A percentile compares a stretch with the other conserved stretches of the same genome.
Conservation (phyloP, 2,888 invertebrate species). For the Nymphalis polychloros region DNA sequence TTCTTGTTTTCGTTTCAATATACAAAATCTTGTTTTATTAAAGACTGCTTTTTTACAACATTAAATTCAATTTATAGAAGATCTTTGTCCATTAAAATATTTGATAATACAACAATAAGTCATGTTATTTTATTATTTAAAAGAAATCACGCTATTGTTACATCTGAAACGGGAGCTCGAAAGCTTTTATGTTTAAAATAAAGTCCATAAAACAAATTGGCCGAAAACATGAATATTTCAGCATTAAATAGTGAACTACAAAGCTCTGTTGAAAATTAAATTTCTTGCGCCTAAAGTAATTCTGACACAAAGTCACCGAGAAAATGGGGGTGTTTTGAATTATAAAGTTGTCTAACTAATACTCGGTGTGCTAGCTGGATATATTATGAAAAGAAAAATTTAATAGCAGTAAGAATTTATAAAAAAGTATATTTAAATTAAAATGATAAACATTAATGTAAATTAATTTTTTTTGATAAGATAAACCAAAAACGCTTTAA, state of each 20-base stretch:
- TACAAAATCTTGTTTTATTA: too few species aligned
- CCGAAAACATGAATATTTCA: conserved; percentile 30
- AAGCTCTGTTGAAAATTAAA: conserved; percentile 43
- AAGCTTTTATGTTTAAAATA: conserved; percentile 12
- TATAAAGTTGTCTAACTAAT: conserved; percentile 44
- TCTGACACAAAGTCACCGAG: conserved; percentile 44
- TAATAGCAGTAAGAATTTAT: not conserved
- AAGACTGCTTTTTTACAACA: too few species aligned
- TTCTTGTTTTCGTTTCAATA: too few species aligned
- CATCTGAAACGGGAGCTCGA: conserved; percentile 5
- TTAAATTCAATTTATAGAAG: too few species aligned
- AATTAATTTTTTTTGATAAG: too few species aligned
- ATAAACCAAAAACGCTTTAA: too few species aligned
- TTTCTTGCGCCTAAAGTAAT: conserved; percentile 41
- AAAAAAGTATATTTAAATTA: not conserved
- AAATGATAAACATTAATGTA: not conserved
- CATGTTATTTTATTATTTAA: conserved; percentile 1
- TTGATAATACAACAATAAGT: not conserved
- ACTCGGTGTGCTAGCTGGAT: conserved; percentile 12
- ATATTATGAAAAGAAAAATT: not conserved
- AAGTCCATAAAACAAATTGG: conserved; percentile 30
- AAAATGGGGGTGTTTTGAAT: conserved; percentile 46
- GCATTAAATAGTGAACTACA: conserved; percentile 29
- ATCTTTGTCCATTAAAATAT: too few species aligned
- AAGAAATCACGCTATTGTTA: conserved; percentile 8